These are phyloP conservation scores for Xyrauchen texanus DNA, from an alignment of 2,113 vertebrate species.

Conservation along the genomic window DNA sequence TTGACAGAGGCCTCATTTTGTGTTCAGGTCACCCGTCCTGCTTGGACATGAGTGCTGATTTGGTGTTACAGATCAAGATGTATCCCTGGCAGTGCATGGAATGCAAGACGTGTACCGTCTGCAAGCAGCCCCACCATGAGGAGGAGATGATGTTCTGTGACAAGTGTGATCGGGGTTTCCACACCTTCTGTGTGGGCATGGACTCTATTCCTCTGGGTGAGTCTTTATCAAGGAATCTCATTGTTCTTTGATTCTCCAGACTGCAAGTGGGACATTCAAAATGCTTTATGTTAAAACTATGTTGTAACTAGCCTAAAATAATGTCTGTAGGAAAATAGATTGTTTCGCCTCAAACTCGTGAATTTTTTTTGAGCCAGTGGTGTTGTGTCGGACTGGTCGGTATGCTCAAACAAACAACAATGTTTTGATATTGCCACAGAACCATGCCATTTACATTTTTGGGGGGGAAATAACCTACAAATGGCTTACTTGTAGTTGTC, in stretches of 20 bases:
- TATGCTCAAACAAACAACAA: too few species aligned
- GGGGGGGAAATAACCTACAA: too few species aligned
- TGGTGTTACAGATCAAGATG: conserved; percentile 92
- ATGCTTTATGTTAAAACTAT: too few species aligned
- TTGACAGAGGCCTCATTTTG: conserved; percentile 55
- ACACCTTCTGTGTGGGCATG: conserved; percentile 98
- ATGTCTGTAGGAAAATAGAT: background rate
- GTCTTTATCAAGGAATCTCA: conserved; percentile 21
- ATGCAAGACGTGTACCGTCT: conserved; percentile 95
- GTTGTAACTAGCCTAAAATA: background rate
- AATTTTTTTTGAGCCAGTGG: too few species aligned
- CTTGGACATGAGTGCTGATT: conserved; percentile 89
- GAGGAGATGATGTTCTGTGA: conserved; percentile 99
- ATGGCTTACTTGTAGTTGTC: too few species aligned
- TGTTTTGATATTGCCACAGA: too few species aligned
- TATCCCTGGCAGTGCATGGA: conserved; percentile 99
- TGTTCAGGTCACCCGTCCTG: conserved; percentile 95
- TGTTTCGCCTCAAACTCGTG: too few species aligned
- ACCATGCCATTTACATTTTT: too few species aligned
- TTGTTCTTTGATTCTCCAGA: too few species aligned
- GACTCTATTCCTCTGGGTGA: conserved; percentile 91
- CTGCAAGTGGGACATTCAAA: too few species aligned
- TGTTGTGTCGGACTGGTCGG: too few species aligned
- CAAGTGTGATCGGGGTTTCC: conserved; percentile 94
- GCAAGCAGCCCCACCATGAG: conserved; percentile 95